Conservation (phyloP, 2,888 invertebrate species). For the Trachelus tabidus region DNA sequence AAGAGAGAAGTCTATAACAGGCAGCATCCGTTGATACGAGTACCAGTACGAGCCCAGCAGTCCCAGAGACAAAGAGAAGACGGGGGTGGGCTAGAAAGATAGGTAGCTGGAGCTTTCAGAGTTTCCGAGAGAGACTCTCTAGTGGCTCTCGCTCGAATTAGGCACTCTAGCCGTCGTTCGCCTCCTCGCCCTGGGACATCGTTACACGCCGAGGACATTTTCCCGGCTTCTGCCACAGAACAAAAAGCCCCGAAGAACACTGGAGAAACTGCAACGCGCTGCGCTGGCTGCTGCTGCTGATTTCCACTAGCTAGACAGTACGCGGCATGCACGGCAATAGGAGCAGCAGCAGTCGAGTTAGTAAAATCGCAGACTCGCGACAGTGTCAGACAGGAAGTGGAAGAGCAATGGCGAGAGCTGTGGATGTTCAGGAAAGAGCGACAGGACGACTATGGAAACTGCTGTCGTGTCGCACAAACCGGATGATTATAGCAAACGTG, state of each 20-base stretch:
- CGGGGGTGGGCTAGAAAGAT: background rate
- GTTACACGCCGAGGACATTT: constrained; percentile 42
- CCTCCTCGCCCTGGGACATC: constrained; percentile 51
- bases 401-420: background rate
- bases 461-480: constrained; percentile 25
- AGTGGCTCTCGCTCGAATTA: constrained; percentile 48
- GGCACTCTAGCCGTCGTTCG: constrained; percentile 43
- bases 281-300: background rate
- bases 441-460: constrained; percentile 24
- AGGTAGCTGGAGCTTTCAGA: background rate
- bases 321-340: background rate
- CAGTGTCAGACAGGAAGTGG: background rate
- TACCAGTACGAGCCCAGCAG: background rate
- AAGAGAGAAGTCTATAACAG: background rate
- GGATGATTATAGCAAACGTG: constrained; percentile 48
- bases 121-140: background rate
- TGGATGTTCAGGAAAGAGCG: constrained; percentile 16
- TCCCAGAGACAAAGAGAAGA: background rate
- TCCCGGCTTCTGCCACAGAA: background rate
- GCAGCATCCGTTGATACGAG: background rate
- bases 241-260: background rate
- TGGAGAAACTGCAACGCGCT: background rate
- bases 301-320: background rate
- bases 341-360: background rate
- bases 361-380: background rate